Base-by-base conservation (phyloP, 2,113 vertebrate genomes). In the Gallinago paraguaiae region DNA sequence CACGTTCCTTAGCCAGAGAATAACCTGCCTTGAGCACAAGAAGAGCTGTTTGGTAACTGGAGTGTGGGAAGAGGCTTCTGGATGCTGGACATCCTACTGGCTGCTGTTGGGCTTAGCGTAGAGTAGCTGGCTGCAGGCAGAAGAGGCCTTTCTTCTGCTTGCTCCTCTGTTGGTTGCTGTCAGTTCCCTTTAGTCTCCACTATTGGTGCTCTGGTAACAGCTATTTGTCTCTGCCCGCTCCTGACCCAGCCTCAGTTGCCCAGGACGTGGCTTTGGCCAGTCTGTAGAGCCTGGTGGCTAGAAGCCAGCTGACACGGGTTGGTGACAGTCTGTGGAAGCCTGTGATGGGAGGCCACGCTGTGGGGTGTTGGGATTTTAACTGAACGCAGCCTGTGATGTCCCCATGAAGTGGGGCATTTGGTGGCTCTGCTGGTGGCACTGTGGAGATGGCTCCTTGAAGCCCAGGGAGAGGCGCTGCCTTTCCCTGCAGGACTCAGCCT, bases 331-430 rank as follows among this genome's bases (percentile, higher is more conserved):
- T 12, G 8, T 13, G 43, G 45, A 35, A 59, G 11, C n/a, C 46
- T 13, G 7, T 63, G 67, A 25, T 1, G 11, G 31, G 30, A 37
- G 35, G 28, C 46, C 10, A 11, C 0, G 3, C 33, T 0, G 0
- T 46, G 41, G 8, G 14, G 10, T 2, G 2, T 50, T 41, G 28
- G n/a, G 46, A 45, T 63, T 93, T 76, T 70, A 69, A 31, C 16
- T 15, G 43, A 75, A 33, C 37, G 41, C 35, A 72, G 61, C 1
- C 1, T 64, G 30, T 51, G 11, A 41, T 13, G 17, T 27, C 27
- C 23, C n/a, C 13, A 0, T 65, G 31, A 25, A 51, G 35, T 2
- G 5, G 14, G 54, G 28, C 22, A 13, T 30, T 25, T 11, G 24
- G 9, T 70, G 33, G 7, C 10, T 11, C 27, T 67, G 61, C 39